Base-by-base conservation (phyloP, 1,140 invertebrate genomes). In the Frieseomelitta varia region DNA sequence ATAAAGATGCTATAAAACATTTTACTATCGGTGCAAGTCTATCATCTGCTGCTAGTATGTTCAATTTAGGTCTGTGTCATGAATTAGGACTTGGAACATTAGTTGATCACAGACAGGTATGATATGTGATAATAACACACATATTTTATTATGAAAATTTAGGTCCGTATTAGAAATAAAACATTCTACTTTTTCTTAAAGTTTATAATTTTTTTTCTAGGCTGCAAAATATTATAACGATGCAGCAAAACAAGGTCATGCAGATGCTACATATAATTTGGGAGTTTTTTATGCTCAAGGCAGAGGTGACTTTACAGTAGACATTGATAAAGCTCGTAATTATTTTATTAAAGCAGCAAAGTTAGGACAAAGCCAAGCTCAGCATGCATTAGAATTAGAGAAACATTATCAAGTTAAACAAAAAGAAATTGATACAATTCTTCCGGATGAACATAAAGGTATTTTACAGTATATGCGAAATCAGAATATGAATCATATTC, bases 221-320 rank as follows among this genome's bases (percentile, higher is more conserved):
- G 96, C 96, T 75, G 96, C 95, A 90, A 95, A 96, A 82, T 93
- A 95, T 85, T 97, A 96, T 88, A 92, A 93, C 79, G 93, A 93
- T 78, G 96, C 96, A 51, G 95, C 96, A n/a, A 91, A 95, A 27
- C 89, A 93, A 72, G 95, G 96, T 51, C 96, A 97, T 91, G 93
- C 96, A 6, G 95, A 95, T 85, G 96, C 96, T 1, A 94, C 96
- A 80, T 97, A 96, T 91, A 97, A 97, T 87, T 93, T 96, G 56
- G 96, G 95, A 17, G 95, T 97, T 67, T 97, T 96, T 87, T 94
- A 96, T 92, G 96, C 95, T 15, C 96, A 96, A 91, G 96, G 96
- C 4, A 93, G 94, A 85, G 96, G 96, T 51, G 96, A 95, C 0
- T 91, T 96, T 1, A 76, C 92, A 19, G 86, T 92, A 17, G 94